Evolutionary conservation across 1,140 invertebrate species (phyloP).

Genomic region (Polyergus mexicanus): DNA sequence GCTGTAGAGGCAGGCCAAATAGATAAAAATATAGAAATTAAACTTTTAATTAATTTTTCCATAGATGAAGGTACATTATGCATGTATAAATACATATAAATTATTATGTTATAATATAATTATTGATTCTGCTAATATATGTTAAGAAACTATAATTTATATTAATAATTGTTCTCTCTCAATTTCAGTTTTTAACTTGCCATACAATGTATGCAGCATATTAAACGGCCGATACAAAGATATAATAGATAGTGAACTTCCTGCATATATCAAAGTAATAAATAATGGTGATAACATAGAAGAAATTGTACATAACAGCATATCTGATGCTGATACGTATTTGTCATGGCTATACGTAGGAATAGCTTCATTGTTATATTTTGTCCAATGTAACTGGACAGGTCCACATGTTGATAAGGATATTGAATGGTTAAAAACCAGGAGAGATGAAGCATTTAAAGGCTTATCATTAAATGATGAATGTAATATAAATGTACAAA

Average conservation of each 20-base stretch:
- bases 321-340: conserved; percentile 48
- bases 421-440: conserved; percentile 84
- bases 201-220: conserved; percentile 50
- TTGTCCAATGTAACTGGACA: conserved; percentile 94
- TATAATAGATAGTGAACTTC: conserved; percentile 63
- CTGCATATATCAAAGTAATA: conserved; percentile 28
- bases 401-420: conserved; percentile 88
- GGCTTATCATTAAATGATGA: conserved; percentile 79
- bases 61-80: conserved; percentile 52
- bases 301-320: conserved; percentile 59
- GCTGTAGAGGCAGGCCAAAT: neutral
- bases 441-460: conserved; percentile 88
- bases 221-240: conserved; percentile 68
- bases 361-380: conserved; percentile 89
- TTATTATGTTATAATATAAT: conserved; percentile 43
- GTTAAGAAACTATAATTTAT: neutral
- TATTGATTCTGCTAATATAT: neutral
- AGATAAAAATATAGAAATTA: conserved; percentile 51
- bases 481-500: conserved; percentile 88
- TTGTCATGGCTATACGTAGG: conserved; percentile 85
- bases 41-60: conserved; percentile 62
- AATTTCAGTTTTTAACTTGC: conserved; percentile 50
- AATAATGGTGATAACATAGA: conserved; percentile 54
- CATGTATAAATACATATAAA: neutral
- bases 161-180: conserved; percentile 2